Conservation (phyloP, 2,113 vertebrate species). For the Hepsetus odoe region DNA sequence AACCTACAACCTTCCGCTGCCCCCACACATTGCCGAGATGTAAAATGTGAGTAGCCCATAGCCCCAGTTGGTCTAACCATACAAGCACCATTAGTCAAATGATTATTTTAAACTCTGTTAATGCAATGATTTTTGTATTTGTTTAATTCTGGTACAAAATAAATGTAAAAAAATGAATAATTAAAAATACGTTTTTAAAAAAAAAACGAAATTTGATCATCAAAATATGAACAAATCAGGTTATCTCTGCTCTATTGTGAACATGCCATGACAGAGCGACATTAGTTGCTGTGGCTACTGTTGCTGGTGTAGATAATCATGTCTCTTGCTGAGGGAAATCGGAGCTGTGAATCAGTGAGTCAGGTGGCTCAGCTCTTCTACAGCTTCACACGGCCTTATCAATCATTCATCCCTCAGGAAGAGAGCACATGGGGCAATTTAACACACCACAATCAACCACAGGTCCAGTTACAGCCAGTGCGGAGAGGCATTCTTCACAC, state of each 20-base stretch:
- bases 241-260: background rate
- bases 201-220: background rate
- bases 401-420: conserved; percentile 76
- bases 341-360: conserved; percentile 51
- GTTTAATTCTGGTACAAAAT: background rate
- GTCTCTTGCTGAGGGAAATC: conserved; percentile 42
- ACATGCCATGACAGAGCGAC: background rate
- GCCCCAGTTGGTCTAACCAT: too few species aligned
- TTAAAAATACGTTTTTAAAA: too few species aligned
- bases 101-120: background rate
- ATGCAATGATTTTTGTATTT: background rate
- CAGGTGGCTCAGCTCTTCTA: conserved; percentile 30
- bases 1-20: too few species aligned
- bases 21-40: too few species aligned
- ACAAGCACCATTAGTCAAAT: too few species aligned
- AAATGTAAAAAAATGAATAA: too few species aligned
- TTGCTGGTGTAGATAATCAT: conserved; percentile 35
- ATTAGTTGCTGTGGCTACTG: conserved; percentile 33
- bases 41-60: too few species aligned
- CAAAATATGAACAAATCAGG: background rate
- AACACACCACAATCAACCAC: conserved; percentile 72
- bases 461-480: conserved; percentile 73
- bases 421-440: conserved; percentile 67
- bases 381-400: conserved; percentile 53
- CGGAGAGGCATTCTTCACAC: conserved; percentile 62